Evolutionary conservation across 2,113 vertebrate genomes (phyloP), one percentile per base, ranked within the genome.

Genomic region (Prionailurus viverrinus): DNA sequence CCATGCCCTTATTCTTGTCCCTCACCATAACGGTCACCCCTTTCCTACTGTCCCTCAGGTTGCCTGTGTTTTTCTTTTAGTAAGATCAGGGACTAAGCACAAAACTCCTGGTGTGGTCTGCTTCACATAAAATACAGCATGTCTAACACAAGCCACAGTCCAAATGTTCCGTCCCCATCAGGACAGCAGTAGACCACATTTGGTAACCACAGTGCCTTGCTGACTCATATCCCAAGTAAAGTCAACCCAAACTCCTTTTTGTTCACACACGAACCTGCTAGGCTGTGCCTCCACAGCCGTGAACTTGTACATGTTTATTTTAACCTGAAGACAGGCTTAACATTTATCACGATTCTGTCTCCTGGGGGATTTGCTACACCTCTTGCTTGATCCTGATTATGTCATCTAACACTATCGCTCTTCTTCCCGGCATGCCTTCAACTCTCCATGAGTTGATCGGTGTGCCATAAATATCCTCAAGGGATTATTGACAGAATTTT

Each of bases 401-500:
- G 21, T 94, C 96, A 94, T 81, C 41, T 36, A 78, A 18, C 53
- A 82, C 25, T 29, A 29, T 12, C 33, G n/a, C 79, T 92, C 14
- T 48, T 55, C 16, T 93, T 83, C 69, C 65, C 65, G 84, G 94
- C 89, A 33, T 87, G 65, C 45, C 58, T 51, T 92, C 86, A 78
- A 23, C 80, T 94, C 92, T 68, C n/a, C 31, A 0, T 66, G 36
- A 0, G 61, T 51, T 66, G 74, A 76, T 61, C 86, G 87, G 16
- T 65, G 5, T 45, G 21, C 51, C 18, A 12, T 71, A 89, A 81
- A 73, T 82, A 76, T n/a, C 83, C 74, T 92, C 90, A 65, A 0
- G 80, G 87, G n/a, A 63, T 80, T 93, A 93, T 13, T 96, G 94
- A 95, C 69, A 97, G 88, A 94, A 78, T 25, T 94, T 80, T 97